Evolutionary conservation across 2,113 vertebrate genomes (phyloP).

Genomic region (Catharus fuscescens): DNA sequence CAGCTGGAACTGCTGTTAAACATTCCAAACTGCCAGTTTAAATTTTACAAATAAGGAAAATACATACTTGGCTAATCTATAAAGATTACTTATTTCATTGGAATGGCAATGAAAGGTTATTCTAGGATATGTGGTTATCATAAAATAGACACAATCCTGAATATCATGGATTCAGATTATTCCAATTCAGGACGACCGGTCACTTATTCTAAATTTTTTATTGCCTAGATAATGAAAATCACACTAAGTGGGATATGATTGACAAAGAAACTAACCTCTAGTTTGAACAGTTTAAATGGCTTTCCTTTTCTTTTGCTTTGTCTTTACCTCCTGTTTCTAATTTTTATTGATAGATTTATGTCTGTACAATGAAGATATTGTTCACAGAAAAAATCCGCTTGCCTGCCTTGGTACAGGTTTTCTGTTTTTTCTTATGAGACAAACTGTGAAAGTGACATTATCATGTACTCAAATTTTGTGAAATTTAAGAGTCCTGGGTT

Average conservation of each 20-base stretch:
- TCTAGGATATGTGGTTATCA: conserved; percentile 56
- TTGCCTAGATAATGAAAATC: conserved; percentile 31
- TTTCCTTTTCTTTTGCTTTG: background rate
- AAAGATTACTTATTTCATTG: conserved; percentile 51
- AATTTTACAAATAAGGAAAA: conserved; percentile 46
- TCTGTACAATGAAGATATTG: background rate
- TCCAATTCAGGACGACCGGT: background rate
- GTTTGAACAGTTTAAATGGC: background rate
- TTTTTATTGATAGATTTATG: conserved; percentile 1
- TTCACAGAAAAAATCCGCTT: background rate
- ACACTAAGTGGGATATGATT: background rate
- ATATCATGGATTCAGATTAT: conserved; percentile 3
- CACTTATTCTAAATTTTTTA: conserved; percentile 32
- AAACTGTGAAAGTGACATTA: background rate
- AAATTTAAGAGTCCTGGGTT: background rate
- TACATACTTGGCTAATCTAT: background rate
- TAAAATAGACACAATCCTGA: conserved; percentile 40
- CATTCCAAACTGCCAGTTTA: conserved; percentile 40
- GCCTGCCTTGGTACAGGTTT: background rate
- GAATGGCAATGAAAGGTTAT: conserved; percentile 48
- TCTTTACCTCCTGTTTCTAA: background rate
- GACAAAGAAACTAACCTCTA: background rate
- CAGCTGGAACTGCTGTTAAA: conserved; percentile 41
- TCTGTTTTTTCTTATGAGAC: background rate
- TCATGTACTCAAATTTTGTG: background rate